These are phyloP conservation scores for Bombus waltoni DNA, from an alignment of 1,140 invertebrate genomes.

Conservation along the genomic window DNA sequence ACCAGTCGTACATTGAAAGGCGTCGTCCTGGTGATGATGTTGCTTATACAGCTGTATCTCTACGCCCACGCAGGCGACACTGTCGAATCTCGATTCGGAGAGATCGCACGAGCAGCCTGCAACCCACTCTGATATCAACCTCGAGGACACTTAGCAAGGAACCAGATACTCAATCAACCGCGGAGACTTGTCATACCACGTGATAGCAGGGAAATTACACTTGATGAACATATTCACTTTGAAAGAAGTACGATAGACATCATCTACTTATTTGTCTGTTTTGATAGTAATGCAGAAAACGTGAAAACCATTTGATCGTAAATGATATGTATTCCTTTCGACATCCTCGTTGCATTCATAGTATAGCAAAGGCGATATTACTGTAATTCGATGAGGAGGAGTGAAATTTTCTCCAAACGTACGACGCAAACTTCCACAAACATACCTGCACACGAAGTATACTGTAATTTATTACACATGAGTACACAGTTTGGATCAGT, in stretches of 20 bases:
- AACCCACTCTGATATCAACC: conserved; percentile 40
- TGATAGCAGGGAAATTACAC: conserved; percentile 53
- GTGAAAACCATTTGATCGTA: not conserved
- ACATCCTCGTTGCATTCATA: too few species aligned
- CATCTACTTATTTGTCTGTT: conserved; percentile 47
- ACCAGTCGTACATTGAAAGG: conserved; percentile 31
- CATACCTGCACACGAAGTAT: not conserved
- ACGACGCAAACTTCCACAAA: not conserved
- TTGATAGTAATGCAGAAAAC: conserved; percentile 29
- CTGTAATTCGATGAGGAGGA: not conserved
- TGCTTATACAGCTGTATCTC: conserved; percentile 51
- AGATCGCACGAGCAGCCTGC: conserved; percentile 23
- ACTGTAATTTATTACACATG: not conserved
- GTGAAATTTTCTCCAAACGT: not conserved
- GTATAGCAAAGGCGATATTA: not conserved
- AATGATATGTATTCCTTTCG: too few species aligned
- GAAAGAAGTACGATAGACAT: conserved; percentile 56
- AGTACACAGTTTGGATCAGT: too few species aligned
- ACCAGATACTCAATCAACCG: conserved; percentile 43
- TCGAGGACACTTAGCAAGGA: conserved; percentile 8
- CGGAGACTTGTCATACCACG: conserved; percentile 13
- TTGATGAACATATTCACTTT: conserved; percentile 53
- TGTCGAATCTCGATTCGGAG: conserved; percentile 28
- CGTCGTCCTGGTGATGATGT: conserved; percentile 40
- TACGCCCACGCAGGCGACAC: conserved; percentile 51